Percentiles rank a stretch among this genome's conserved stretches.
phyloP scores from a whole-genome alignment of 2,888 invertebrate species.

The Noctua pronuba region DNA sequence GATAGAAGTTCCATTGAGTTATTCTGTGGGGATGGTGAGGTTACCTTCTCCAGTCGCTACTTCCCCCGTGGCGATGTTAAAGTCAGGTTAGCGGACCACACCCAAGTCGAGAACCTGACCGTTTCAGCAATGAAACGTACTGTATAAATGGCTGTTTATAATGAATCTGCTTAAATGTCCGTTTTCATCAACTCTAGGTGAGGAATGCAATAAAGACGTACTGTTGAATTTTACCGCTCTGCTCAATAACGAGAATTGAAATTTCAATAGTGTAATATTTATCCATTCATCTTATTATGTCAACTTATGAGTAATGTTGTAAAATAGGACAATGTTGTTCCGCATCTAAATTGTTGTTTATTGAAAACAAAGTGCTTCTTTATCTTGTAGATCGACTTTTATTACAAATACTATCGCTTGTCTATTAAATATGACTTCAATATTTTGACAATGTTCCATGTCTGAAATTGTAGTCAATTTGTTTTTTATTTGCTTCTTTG shows the following conservation, averaged over 20 bases:
- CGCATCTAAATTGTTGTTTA: not conserved
- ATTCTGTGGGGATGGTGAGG: constrained; percentile 79
- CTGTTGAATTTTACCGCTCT: not conserved
- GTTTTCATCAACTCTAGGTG: not conserved
- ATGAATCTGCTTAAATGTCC: not conserved
- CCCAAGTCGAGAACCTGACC: constrained; percentile 56
- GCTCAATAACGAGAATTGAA: not conserved
- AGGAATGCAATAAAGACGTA: not conserved
- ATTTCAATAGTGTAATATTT: not conserved
- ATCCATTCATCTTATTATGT: not conserved
- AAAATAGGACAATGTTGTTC: not conserved
- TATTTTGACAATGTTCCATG: not conserved
- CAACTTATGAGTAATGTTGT: not conserved
- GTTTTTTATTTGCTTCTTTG: not conserved
- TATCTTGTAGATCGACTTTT: not conserved
- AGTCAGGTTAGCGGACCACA: constrained; percentile 66
- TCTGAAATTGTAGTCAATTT: not conserved
- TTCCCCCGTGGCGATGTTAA: constrained; percentile 73
- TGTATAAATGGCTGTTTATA: constrained; percentile 38
- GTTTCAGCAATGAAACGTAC: constrained; percentile 73
- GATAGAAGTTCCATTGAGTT: constrained; percentile 83
- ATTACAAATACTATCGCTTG: not conserved
- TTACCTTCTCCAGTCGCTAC: constrained; percentile 80
- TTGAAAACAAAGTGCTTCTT: not conserved
- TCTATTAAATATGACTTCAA: not conserved